These are phyloP conservation scores for Esox masquinongy DNA, from an alignment of 2,797 vertebrate genomes.

Conservation along the genomic window DNA sequence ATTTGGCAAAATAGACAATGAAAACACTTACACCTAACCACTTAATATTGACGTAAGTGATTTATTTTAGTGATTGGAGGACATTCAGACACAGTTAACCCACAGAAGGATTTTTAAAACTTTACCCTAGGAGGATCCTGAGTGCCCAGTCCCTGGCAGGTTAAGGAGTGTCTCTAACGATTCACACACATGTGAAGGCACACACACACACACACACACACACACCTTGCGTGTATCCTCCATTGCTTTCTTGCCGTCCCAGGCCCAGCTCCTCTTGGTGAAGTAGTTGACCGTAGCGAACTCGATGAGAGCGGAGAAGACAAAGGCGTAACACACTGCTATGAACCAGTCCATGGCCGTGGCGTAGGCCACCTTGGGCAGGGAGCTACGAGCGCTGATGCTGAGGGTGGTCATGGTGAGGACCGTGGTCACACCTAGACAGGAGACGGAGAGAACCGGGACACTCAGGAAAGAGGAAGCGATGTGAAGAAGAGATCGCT, in stretches of 20 bases:
- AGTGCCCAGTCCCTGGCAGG: no score
- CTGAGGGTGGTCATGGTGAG: conserved; percentile 98
- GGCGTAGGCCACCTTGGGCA: conserved; percentile 96
- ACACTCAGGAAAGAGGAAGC: background rate
- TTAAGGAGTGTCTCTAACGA: no score
- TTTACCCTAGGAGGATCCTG: no score
- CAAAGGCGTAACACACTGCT: conserved; percentile 95
- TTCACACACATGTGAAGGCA: background rate
- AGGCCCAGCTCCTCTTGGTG: conserved; percentile 97
- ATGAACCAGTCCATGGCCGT: conserved; percentile 99
- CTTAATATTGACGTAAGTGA: no score
- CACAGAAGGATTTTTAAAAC: no score
- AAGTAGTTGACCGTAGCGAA: conserved; percentile 99
- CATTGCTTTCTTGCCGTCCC: conserved; percentile 95
- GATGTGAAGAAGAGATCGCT: background rate
- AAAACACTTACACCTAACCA: no score
- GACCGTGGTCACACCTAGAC: conserved; percentile 92
- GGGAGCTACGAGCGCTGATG: conserved; percentile 94
- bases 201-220: conserved; percentile 3
- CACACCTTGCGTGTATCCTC: conserved; percentile 93
- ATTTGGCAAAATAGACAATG: no score
- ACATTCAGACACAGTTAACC: no score
- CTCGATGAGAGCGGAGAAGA: conserved; percentile 96
- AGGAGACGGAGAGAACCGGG: background rate
- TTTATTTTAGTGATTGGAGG: no score